These are phyloP conservation scores for Phortica variegata DNA, from an alignment of 1,140 invertebrate genomes.

Conservation along the genomic window DNA sequence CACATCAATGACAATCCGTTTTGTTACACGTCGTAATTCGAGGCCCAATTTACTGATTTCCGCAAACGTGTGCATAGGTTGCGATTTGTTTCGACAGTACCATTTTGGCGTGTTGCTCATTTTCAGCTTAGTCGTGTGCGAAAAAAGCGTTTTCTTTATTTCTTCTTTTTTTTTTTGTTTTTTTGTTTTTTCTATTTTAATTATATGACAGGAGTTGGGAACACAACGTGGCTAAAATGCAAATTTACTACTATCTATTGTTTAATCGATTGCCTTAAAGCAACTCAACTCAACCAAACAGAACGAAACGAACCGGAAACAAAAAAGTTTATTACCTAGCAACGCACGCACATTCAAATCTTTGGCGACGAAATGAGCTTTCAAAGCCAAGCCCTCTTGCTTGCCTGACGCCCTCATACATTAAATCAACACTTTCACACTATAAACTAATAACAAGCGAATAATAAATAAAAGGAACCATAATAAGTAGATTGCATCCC, in stretches of 20 bases:
- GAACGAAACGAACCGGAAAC: too few relatives aligned
- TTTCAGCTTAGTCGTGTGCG: constrained; percentile 25
- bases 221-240: constrained; percentile 24
- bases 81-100: constrained; percentile 56
- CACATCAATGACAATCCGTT: constrained; percentile 49
- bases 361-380: too few relatives aligned
- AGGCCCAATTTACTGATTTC: constrained; percentile 48
- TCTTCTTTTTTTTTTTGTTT: constrained; percentile 14
- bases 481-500: too few relatives aligned
- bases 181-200: constrained; percentile 8
- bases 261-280: constrained; percentile 36
- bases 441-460: too few relatives aligned
- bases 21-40: constrained; percentile 45
- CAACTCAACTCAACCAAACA: too few relatives aligned
- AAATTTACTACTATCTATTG: constrained; percentile 30
- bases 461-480: too few relatives aligned
- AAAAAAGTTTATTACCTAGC: constrained; percentile 40
- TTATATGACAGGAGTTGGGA: not conserved
- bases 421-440: too few relatives aligned
- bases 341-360: constrained; percentile 45
- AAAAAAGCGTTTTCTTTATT: constrained; percentile 32
- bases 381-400: too few relatives aligned
- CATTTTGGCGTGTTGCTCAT: constrained; percentile 54
- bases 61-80: constrained; percentile 52
- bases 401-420: too few relatives aligned